Evolutionary conservation across 2,113 vertebrate species (phyloP).

Genomic region (Chaetorhynchus papuensis): DNA sequence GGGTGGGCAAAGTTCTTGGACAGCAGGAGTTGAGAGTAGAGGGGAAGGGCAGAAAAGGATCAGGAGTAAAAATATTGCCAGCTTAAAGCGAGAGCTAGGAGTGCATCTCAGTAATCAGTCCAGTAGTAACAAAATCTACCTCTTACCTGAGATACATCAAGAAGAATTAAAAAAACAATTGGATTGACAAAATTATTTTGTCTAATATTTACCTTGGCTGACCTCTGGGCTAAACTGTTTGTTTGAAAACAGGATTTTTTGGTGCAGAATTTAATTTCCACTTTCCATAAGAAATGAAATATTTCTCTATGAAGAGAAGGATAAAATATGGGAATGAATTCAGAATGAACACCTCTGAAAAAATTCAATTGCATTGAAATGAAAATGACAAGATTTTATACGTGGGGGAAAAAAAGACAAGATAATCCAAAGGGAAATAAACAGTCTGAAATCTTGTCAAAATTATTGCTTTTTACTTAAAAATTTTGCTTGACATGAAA

Average conservation of each 20-base stretch:
- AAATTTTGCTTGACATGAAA: not conserved
- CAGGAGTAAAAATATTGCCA: not conserved
- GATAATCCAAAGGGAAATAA: not conserved
- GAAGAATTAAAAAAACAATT: not conserved
- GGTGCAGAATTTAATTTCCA: not conserved
- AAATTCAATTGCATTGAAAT: not conserved
- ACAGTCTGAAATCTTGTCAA: not conserved
- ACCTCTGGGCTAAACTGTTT: not conserved
- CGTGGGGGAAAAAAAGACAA: not conserved
- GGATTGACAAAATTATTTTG: not conserved
- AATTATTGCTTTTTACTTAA: not conserved
- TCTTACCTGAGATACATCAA: not conserved
- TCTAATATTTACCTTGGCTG: not conserved
- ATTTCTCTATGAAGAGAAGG: not conserved
- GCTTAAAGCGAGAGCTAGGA: not conserved
- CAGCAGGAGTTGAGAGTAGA: not conserved
- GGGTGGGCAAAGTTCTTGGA: not conserved
- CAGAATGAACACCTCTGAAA: not conserved
- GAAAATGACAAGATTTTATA: not conserved
- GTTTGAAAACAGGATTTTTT: not conserved
- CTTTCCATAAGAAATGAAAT: not conserved
- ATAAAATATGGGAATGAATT: not conserved
- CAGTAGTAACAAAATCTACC: not conserved
- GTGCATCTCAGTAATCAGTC: not conserved
- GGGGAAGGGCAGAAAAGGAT: not conserved